phyloP scores from a whole-genome alignment of 1,140 invertebrate species.

The Chrysomallon squamiferum region DNA sequence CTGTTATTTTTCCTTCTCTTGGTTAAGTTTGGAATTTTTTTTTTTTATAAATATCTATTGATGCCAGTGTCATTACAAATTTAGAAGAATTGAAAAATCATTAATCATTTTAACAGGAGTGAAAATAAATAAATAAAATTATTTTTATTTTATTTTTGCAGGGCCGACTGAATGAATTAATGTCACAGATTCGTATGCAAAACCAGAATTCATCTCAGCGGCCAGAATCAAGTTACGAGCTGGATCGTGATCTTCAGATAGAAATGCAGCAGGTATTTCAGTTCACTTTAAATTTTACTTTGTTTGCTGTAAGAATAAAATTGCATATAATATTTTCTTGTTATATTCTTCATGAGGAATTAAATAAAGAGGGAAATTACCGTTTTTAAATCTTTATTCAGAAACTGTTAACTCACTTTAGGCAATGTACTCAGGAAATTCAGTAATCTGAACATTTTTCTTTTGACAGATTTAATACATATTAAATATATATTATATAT shows the following conservation, averaged over 20 bases:
- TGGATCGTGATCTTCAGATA: constrained; percentile 71
- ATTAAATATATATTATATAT: no score
- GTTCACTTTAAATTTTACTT: neutral
- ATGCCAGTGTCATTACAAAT: no score
- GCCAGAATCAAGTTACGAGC: constrained; percentile 66
- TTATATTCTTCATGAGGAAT: neutral
- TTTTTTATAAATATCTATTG: no score
- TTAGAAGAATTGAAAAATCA: no score
- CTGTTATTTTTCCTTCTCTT: no score
- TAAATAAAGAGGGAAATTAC: neutral
- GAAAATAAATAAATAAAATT: no score
- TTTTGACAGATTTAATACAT: no score
- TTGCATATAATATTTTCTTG: neutral
- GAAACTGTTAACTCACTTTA: neutral
- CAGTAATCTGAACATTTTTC: no score
- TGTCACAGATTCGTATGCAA: constrained; percentile 86
- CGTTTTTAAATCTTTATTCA: neutral
- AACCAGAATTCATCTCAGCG: constrained; percentile 66
- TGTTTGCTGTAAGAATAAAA: neutral
- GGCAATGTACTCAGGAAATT: no score
- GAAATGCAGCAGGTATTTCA: constrained; percentile 70
- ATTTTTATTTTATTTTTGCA: constrained; percentile 61
- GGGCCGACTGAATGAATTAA: constrained; percentile 87
- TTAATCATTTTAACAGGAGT: no score
- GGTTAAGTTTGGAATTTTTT: no score